phyloP scores from a whole-genome alignment of 1,140 invertebrate genomes.

The Drosophila triauraria region DNA sequence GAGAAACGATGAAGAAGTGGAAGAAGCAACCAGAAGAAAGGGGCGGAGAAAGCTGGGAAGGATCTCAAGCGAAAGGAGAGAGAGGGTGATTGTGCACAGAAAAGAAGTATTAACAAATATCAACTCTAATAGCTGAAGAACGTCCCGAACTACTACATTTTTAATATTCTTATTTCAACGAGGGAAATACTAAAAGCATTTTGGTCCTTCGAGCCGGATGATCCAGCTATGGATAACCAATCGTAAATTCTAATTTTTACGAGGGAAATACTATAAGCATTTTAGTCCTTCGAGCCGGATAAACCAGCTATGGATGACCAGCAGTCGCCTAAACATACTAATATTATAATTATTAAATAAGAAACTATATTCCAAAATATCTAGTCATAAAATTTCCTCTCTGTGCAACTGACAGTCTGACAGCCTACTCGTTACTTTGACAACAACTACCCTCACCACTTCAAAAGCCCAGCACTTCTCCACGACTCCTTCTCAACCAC shows the following conservation, averaged over 20 bases:
- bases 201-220: too few species aligned
- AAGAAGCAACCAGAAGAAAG: slow-evolving; percentile 1
- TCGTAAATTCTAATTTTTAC: too few species aligned
- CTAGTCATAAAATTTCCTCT: not conserved
- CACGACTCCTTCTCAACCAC: slow-evolving; percentile 4
- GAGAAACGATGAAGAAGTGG: not conserved
- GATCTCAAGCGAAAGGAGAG: slow-evolving; percentile 2
- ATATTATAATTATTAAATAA: too few species aligned
- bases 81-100: not conserved
- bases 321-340: too few species aligned
- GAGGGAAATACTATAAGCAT: too few species aligned
- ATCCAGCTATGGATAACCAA: too few species aligned
- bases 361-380: not conserved
- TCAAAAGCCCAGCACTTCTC: slow-evolving; percentile 8
- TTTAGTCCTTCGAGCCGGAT: too few species aligned
- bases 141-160: too few species aligned
- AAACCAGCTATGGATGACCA: too few species aligned
- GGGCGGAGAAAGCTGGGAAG: not conserved
- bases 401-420: slow-evolving; percentile 70
- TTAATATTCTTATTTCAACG: too few species aligned
- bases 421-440: slow-evolving; percentile 82
- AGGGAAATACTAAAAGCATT: too few species aligned
- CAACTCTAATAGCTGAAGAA: too few species aligned
- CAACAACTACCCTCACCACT: slow-evolving; percentile 59
- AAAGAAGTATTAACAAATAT: not conserved